A percentile compares a stretch with the other conserved stretches of the same genome.
Conservation (phyloP, 1,140 invertebrate genomes). For the Drosophila sulfurigaster region DNA sequence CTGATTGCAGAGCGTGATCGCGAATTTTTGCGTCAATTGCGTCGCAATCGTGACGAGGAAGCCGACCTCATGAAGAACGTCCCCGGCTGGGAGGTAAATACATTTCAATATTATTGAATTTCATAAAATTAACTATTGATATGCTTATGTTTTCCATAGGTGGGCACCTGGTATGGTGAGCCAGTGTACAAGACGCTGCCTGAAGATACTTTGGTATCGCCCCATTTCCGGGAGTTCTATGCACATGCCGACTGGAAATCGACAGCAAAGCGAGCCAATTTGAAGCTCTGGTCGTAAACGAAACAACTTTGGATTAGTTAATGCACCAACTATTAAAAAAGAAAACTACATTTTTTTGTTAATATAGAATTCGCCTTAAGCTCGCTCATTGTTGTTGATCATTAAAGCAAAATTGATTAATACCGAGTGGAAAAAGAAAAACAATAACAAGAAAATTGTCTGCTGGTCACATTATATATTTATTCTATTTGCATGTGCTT, state of each 20-base stretch:
- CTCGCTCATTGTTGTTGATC: no score
- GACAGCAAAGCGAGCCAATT: slow-evolving; percentile 86
- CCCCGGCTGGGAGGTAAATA: slow-evolving; percentile 90
- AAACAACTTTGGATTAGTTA: slow-evolving; percentile 52
- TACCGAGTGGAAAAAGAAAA: no score
- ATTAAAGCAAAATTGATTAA: no score
- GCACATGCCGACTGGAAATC: slow-evolving; percentile 87
- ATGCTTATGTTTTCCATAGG: slow-evolving; percentile 77
- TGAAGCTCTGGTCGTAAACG: slow-evolving; percentile 86
- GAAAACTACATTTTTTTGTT: no score
- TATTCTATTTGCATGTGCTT: no score
- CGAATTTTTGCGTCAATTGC: slow-evolving; percentile 92
- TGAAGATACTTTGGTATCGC: slow-evolving; percentile 87
- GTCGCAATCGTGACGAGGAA: slow-evolving; percentile 93
- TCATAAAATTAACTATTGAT: no score
- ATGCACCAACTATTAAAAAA: slow-evolving; percentile 57
- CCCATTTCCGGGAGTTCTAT: slow-evolving; percentile 90
- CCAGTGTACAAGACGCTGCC: slow-evolving; percentile 89
- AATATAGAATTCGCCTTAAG: no score
- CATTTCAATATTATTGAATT: no score
- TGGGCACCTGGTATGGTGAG: slow-evolving; percentile 94
- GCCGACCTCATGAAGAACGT: slow-evolving; percentile 94
- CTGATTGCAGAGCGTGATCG: slow-evolving; percentile 93
- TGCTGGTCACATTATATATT: no score
- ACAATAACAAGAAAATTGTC: no score